Conservation (phyloP, 37 sponge, comb jelly and placozoan species). For the Oscarella lobularis region DNA sequence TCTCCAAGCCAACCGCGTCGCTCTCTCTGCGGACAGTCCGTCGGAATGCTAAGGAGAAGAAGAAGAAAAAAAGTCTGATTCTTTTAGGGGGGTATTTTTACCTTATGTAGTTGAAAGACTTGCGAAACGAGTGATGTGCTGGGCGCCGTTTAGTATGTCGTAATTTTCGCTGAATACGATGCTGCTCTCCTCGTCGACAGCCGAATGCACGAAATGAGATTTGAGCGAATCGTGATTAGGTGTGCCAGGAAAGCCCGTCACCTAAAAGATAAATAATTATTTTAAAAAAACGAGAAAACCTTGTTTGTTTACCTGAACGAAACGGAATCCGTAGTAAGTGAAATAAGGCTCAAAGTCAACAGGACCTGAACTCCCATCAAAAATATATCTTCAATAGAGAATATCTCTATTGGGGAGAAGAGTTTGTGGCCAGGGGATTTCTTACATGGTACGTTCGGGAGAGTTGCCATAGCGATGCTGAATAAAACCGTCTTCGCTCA, state of each 20-base stretch:
- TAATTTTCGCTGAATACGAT: neutral
- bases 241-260: constrained; percentile 6
- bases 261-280: neutral
- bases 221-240: neutral
- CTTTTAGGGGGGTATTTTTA: too few species aligned
- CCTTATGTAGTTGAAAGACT: constrained; percentile 7
- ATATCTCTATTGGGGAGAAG: neutral
- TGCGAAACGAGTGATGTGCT: constrained; percentile 4
- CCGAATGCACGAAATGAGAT: constrained; percentile 3
- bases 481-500: neutral
- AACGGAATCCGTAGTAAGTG: neutral
- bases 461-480: constrained; percentile 7
- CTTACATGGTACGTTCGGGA: neutral
- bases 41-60: neutral
- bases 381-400: constrained; percentile 3
- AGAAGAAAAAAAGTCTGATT: too few species aligned
- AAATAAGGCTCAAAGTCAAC: constrained; percentile 1
- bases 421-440: neutral
- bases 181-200: neutral
- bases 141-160: constrained; percentile 1
- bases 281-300: neutral
- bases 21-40: constrained; percentile 6
- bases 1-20: constrained; percentile 8
- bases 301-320: neutral
- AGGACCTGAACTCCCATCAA: neutral